These are phyloP conservation scores for Artemia franciscana DNA, from an alignment of 1,140 invertebrate genomes.

Conservation along the genomic window DNA sequence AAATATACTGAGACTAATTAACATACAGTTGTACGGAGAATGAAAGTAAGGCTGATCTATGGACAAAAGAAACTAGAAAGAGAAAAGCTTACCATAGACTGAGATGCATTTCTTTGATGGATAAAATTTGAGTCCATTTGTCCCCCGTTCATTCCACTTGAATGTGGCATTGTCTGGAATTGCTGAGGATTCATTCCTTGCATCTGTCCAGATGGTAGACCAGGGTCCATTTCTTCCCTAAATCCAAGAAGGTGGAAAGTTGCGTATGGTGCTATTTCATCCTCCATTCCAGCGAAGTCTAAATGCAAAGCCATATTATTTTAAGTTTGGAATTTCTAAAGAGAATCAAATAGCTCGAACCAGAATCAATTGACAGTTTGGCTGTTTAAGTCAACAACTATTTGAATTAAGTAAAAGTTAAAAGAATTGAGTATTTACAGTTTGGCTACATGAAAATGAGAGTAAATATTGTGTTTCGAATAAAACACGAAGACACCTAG, in stretches of 20 bases:
- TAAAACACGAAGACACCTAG: too few species aligned
- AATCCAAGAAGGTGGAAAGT: slow-evolving; percentile 80
- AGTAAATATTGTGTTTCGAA: too few species aligned
- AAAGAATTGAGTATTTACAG: too few species aligned
- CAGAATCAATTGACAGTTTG: too few species aligned
- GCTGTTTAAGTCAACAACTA: too few species aligned
- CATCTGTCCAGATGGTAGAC: slow-evolving; percentile 30
- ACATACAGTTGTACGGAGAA: not conserved
- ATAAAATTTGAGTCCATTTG: slow-evolving; percentile 1
- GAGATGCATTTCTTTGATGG: slow-evolving; percentile 57
- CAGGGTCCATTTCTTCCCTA: slow-evolving; percentile 80
- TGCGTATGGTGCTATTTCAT: slow-evolving; percentile 80
- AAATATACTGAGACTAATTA: too few species aligned
- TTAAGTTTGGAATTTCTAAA: too few species aligned
- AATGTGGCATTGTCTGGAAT: slow-evolving; percentile 70
- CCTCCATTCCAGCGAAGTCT: slow-evolving; percentile 42
- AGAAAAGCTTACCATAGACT: slow-evolving; percentile 42
- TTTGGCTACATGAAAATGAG: too few species aligned
- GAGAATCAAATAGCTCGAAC: too few species aligned
- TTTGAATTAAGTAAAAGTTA: too few species aligned
- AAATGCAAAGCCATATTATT: too few species aligned
- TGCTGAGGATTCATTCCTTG: slow-evolving; percentile 27
- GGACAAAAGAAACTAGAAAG: not conserved
- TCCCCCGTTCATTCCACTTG: slow-evolving; percentile 25
- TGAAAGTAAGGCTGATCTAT: not conserved